A percentile compares a stretch with the other conserved stretches of the same genome.
Conservation (phyloP, 2,888 invertebrate genomes). For the Chrysodeixis includens region DNA sequence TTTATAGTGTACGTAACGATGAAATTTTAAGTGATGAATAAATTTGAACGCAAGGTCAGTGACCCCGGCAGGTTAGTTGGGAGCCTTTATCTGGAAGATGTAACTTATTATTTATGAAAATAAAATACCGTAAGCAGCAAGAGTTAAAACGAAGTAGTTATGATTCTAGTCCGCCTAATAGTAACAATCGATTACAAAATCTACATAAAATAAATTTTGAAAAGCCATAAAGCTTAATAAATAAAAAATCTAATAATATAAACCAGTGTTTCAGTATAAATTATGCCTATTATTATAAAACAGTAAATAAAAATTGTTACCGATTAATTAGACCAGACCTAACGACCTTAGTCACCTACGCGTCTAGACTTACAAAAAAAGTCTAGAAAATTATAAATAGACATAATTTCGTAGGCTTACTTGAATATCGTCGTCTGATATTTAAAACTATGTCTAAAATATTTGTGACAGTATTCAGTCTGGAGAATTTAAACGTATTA, state of each 20-base stretch:
- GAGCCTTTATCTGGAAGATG: too few relatives aligned
- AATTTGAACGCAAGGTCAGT: too few relatives aligned
- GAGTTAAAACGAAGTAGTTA: too few relatives aligned
- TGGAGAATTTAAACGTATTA: not conserved
- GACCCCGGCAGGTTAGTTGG: too few relatives aligned
- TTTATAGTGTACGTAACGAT: too few relatives aligned
- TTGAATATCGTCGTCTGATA: slow-evolving; percentile 5
- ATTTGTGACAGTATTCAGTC: not conserved
- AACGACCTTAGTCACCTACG: slow-evolving; percentile 9
- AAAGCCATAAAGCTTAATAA: not conserved
- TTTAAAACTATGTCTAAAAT: not conserved
- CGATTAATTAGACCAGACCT: slow-evolving; percentile 34
- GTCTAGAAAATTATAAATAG: not conserved
- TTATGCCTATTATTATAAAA: slow-evolving; percentile 17
- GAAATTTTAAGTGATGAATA: too few relatives aligned
- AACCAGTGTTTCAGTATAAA: slow-evolving; percentile 17
- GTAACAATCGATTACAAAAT: not conserved
- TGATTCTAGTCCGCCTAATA: too few relatives aligned
- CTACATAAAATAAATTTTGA: not conserved
- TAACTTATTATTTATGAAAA: too few relatives aligned
- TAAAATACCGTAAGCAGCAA: too few relatives aligned
- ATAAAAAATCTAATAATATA: not conserved
- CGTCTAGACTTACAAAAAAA: slow-evolving; percentile 32
- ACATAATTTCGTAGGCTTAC: not conserved
- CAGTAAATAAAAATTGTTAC: slow-evolving; percentile 15